Conservation (phyloP, 2,888 invertebrate genomes). For the Drosophila prostipennis region DNA sequence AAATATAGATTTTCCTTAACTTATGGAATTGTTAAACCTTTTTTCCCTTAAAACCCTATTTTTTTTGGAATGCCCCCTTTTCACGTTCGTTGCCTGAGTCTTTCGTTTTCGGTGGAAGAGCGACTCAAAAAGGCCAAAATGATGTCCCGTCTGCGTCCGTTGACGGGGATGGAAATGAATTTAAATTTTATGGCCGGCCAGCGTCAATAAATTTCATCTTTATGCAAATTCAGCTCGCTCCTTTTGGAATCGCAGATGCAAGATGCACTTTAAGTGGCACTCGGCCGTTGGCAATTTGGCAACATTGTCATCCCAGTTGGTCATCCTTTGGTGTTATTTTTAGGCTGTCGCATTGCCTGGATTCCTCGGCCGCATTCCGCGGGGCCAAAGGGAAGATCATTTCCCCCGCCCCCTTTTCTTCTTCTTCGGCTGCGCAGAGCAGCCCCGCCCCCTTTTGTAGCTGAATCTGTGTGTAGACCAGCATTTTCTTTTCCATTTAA, state of each 20-base stretch:
- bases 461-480: constrained; percentile 72
- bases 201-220: constrained; percentile 79
- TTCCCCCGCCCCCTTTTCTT: neutral
- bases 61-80: constrained; percentile 30
- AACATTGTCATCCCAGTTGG: constrained; percentile 64
- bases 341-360: constrained; percentile 73
- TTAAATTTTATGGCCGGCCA: constrained; percentile 76
- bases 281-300: constrained; percentile 65
- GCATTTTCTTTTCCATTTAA: constrained; percentile 81
- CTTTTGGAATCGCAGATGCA: constrained; percentile 2
- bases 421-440: neutral
- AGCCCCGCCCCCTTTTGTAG: constrained; percentile 53
- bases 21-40: too few species aligned
- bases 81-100: constrained; percentile 72
- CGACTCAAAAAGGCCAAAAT: constrained; percentile 4
- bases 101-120: constrained; percentile 52
- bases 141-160: constrained; percentile 39
- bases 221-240: constrained; percentile 65
- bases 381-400: neutral
- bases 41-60: neutral
- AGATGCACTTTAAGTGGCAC: constrained; percentile 47
- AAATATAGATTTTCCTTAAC: too few species aligned
- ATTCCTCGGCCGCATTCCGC: constrained; percentile 72
- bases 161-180: constrained; percentile 60
- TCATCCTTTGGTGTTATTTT: constrained; percentile 70